phyloP scores from a whole-genome alignment of 2,888 invertebrate genomes.

The Cryptocephalus moraei region DNA sequence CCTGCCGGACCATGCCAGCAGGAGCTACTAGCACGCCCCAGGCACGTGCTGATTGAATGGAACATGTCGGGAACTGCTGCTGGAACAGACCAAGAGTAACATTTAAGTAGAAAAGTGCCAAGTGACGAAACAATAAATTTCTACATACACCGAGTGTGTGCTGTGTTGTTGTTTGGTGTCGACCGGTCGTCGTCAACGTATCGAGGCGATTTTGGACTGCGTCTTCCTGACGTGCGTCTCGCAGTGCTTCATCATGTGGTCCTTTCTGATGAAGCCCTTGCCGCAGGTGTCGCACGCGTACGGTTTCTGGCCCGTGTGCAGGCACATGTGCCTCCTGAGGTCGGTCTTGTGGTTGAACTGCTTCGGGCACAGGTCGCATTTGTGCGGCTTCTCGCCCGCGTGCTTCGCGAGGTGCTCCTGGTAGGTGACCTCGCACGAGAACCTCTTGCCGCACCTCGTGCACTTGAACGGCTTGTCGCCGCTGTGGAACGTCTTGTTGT shows the following conservation, averaged over 20 bases:
- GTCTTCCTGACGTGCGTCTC: conserved; percentile 66
- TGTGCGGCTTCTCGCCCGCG: conserved; percentile 74
- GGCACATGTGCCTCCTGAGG: conserved; percentile 73
- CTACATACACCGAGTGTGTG: conserved; percentile 16
- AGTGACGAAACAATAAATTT: conserved; percentile 23
- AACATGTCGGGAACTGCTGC: too few relatives aligned
- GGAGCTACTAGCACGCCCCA: too few relatives aligned
- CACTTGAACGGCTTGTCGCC: conserved; percentile 83
- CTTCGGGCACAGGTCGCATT: conserved; percentile 76
- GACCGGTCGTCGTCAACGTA: conserved; percentile 17
- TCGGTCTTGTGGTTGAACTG: conserved; percentile 89
- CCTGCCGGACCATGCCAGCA: too few relatives aligned
- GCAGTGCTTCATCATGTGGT: conserved; percentile 82
- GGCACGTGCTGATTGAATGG: too few relatives aligned
- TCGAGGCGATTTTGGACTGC: conserved; percentile 20
- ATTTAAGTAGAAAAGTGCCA: conserved; percentile 29
- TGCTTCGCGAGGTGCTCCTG: conserved; percentile 69
- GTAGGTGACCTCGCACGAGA: conserved; percentile 59
- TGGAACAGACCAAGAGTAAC: conserved; percentile 6
- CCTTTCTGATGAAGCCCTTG: conserved; percentile 83
- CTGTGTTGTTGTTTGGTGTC: conserved; percentile 1
- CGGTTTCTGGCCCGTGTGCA: conserved; percentile 79
- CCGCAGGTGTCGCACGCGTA: conserved; percentile 72
- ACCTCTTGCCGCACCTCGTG: conserved; percentile 75
- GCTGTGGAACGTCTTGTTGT: conserved; percentile 81